Evolutionary conservation across 2,113 vertebrate species (phyloP).

Genomic region (Eleginops maclovinus): DNA sequence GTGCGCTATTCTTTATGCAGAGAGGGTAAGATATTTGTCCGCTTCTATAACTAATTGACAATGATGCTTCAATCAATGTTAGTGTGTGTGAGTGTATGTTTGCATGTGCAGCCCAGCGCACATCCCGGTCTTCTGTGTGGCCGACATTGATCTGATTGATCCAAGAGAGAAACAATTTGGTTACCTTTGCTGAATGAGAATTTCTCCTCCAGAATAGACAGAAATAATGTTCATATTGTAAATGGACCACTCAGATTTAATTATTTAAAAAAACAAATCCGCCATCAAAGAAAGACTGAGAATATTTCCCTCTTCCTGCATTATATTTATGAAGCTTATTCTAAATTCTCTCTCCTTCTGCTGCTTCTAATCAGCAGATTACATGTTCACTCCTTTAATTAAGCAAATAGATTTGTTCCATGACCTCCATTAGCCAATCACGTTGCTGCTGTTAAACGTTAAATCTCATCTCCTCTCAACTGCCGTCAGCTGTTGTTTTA

Average conservation of each 20-base stretch:
- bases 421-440: not conserved
- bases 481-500: not conserved
- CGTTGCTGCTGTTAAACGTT: not conserved
- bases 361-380: not conserved
- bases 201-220: constrained; percentile 14
- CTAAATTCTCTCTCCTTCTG: not conserved
- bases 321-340: constrained; percentile 1
- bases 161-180: constrained; percentile 24
- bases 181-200: constrained; percentile 36
- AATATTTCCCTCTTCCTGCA: not conserved
- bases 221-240: constrained; percentile 14
- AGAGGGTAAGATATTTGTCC: constrained; percentile 54
- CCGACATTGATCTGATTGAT: constrained; percentile 43
- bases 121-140: constrained; percentile 39
- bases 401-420: not conserved
- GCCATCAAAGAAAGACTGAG: not conserved
- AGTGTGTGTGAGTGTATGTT: constrained; percentile 22
- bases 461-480: not conserved
- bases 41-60: constrained; percentile 58
- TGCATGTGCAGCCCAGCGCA: constrained; percentile 13
- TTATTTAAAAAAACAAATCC: not conserved
- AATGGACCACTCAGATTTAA: constrained; percentile 13
- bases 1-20: constrained; percentile 23
- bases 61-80: constrained; percentile 65
- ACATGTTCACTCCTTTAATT: not conserved